Base-by-base conservation (phyloP, 2,888 invertebrate genomes). In the Synergus itoensis region DNA sequence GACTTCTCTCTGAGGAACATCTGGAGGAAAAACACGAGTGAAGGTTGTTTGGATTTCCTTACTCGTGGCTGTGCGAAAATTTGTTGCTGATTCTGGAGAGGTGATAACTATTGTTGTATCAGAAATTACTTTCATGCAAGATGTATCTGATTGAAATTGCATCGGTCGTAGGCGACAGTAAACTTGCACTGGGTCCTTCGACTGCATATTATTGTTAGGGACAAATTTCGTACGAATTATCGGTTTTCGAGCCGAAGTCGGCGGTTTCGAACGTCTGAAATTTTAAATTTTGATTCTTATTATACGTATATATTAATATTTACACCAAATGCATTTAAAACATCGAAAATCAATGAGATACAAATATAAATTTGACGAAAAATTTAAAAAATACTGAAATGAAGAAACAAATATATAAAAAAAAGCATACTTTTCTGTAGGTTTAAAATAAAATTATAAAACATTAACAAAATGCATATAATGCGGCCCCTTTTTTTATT, bases 121-220 rank as follows among this genome's bases (percentile, higher is more conserved):
- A 4, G 96, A 96, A 84, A 95, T 92, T 21, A 97, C 94, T 89
- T 94, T 95, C 88, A 97, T 94, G 89, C 96, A 96, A 0, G 95
- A 93, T 12, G 93, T 88, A 91, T 96, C 95, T 0, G 93, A 93
- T 18, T 95, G 95, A 77, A 94, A 94, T 89, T 95, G 95, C 90
- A 97, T 93, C 0, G 98, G 98, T 14, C 97, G 94, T 18, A 99
- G 92, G 28, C 99, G 94, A 89, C 98, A 98, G 88, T 95, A 99
- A 0, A 99, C 99, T 93, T 98, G 95, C 0, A 98, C 97, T 0
- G 97, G 96, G 91, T 98, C 97, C 83, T 94, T 93, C 0, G 93
- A 93, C 45, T 83, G 48, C 78, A 88, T 87, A 77, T 88, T 89
- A 11, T 86, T 89, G 45, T 89, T 87, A 36, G 80, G 81, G 76